These are phyloP conservation scores for Pseudococcus longispinus DNA, from an alignment of 2,888 invertebrate species.

Conservation along the genomic window DNA sequence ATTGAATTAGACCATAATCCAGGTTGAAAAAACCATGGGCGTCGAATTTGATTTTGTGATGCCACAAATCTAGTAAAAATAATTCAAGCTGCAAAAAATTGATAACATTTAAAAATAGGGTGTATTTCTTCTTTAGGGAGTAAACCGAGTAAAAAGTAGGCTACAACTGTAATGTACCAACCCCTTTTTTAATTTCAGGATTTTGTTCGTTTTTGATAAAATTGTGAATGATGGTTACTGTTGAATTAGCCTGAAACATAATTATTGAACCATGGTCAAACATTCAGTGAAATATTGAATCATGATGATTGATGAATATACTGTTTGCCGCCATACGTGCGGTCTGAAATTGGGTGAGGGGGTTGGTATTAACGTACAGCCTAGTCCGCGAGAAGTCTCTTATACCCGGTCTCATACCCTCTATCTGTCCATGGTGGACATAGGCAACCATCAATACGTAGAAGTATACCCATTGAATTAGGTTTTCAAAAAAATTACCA, in stretches of 20 bases:
- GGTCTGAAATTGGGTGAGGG: too few species aligned
- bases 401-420: too few species aligned
- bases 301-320: too few species aligned
- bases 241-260: constrained; percentile 51
- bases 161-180: neutral
- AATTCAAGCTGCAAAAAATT: constrained; percentile 56
- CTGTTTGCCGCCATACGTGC: too few species aligned
- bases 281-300: too few species aligned
- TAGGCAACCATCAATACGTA: too few species aligned
- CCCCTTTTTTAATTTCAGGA: constrained; percentile 48
- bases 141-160: neutral
- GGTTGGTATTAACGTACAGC: too few species aligned
- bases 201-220: constrained; percentile 53
- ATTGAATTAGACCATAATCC: constrained; percentile 58
- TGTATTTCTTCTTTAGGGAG: too few species aligned
- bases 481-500: too few species aligned
- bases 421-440: too few species aligned
- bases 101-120: neutral
- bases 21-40: constrained; percentile 58
- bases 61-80: constrained; percentile 57
- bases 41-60: constrained; percentile 57
- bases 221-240: constrained; percentile 46
- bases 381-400: too few species aligned
- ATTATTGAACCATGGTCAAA: neutral
- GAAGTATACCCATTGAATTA: too few species aligned